Conservation (phyloP, 2,113 vertebrate genomes). For the Xiphophorus hellerii region DNA sequence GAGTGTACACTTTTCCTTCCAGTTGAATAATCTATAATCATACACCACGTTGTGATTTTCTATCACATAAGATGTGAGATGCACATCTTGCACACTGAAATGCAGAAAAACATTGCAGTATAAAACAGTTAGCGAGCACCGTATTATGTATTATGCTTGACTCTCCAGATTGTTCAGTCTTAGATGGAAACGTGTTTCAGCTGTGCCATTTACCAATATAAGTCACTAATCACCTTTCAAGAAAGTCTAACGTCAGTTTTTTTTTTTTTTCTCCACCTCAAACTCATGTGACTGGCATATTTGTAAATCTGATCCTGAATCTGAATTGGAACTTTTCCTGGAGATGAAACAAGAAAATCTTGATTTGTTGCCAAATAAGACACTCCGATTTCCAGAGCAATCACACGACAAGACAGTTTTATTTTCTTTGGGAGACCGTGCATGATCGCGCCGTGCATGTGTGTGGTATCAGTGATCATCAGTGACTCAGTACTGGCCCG, state of each 20-base stretch:
- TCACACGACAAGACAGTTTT: neutral
- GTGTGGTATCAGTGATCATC: conserved; percentile 2
- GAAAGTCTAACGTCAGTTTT: neutral
- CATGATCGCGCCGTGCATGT: neutral
- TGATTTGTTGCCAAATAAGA: neutral
- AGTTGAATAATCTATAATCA: neutral
- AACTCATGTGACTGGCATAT: neutral
- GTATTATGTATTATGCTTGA: neutral
- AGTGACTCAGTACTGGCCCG: conserved; percentile 4
- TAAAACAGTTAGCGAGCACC: neutral
- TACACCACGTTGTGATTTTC: neutral
- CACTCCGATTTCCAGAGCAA: neutral
- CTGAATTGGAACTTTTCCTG: neutral
- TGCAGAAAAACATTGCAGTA: neutral
- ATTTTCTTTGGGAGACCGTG: conserved; percentile 26
- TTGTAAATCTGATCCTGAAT: neutral
- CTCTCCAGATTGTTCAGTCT: neutral
- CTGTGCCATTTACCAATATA: neutral
- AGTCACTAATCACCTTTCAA: neutral
- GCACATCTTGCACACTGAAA: too few species aligned
- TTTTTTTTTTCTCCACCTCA: too few species aligned
- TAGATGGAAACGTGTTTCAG: neutral
- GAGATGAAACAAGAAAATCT: neutral
- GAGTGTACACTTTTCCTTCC: too few species aligned
- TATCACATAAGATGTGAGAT: too few species aligned